phyloP scores from a whole-genome alignment of 2,888 invertebrate genomes.

The Saturnia pavonia region DNA sequence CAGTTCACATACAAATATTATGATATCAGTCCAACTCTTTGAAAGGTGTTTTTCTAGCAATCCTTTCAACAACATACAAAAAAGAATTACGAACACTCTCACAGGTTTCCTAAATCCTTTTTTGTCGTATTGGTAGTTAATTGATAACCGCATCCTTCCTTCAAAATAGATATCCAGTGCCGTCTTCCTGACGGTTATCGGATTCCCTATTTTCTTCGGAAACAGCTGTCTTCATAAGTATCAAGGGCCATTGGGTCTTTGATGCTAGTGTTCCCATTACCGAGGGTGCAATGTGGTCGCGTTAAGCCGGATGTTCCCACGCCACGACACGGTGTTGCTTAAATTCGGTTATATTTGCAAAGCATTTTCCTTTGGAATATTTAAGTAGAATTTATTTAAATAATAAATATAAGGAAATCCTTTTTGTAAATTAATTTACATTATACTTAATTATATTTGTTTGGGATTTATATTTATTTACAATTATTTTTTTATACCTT shows the following conservation, averaged over 20 bases:
- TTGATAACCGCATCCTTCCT: constrained; percentile 59
- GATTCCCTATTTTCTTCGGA: constrained; percentile 61
- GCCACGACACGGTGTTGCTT: constrained; percentile 42
- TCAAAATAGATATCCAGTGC: constrained; percentile 40
- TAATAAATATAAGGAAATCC: background rate
- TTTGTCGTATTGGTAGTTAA: constrained; percentile 13
- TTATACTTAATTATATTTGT: background rate
- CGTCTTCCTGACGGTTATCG: constrained; percentile 29
- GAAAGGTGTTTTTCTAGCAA: too few species aligned
- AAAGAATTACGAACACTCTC: background rate
- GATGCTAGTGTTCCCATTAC: constrained; percentile 7
- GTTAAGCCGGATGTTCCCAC: constrained; percentile 66
- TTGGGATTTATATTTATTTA: background rate
- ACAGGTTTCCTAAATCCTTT: constrained; percentile 5
- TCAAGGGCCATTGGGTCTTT: constrained; percentile 11
- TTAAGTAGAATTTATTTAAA: background rate
- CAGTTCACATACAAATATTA: too few species aligned
- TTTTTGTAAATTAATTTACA: background rate
- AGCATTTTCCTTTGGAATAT: background rate
- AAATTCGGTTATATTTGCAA: constrained; percentile 25
- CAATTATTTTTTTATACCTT: background rate
- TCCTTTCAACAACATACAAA: background rate
- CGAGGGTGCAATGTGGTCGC: constrained; percentile 28
- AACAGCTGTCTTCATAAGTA: constrained; percentile 51
- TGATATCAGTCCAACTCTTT: too few species aligned